phyloP scores from a whole-genome alignment of 2,113 vertebrate genomes.

The Crotalus tigris region DNA sequence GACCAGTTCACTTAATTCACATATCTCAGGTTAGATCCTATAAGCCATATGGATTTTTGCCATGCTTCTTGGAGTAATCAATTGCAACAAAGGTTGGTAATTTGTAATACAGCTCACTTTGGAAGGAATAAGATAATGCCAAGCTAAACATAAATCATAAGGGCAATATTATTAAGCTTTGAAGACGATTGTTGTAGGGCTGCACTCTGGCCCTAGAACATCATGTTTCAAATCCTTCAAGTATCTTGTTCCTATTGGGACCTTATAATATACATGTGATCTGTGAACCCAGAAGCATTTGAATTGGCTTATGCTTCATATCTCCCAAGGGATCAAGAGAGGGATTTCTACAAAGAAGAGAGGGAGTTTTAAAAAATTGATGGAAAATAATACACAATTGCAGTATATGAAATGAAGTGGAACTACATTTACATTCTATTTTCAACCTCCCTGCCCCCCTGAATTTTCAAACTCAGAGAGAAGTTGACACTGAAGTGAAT shows the following conservation, averaged over 20 bases:
- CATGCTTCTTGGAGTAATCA: neutral
- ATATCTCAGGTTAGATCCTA: neutral
- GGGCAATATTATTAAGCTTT: neutral
- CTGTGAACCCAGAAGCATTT: neutral
- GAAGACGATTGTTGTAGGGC: no score
- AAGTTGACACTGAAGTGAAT: neutral
- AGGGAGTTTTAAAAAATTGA: neutral
- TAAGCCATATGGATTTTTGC: neutral
- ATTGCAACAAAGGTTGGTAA: neutral
- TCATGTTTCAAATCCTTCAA: neutral
- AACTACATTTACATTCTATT: neutral
- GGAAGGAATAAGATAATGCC: neutral
- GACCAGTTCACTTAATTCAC: neutral
- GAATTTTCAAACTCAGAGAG: neutral
- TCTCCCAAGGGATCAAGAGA: neutral
- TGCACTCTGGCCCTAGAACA: neutral
- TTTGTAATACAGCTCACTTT: neutral
- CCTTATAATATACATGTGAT: neutral
- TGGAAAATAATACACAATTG: neutral
- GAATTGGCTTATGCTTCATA: neutral
- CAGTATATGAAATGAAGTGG: neutral
- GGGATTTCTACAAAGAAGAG: neutral
- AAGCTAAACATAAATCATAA: neutral
- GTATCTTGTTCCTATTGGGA: neutral
- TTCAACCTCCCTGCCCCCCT: neutral